A percentile compares a stretch with the other conserved stretches of the same genome.
Evolutionary conservation across 2,797 vertebrate species (phyloP).

Genomic region (Coreius guichenoti): DNA sequence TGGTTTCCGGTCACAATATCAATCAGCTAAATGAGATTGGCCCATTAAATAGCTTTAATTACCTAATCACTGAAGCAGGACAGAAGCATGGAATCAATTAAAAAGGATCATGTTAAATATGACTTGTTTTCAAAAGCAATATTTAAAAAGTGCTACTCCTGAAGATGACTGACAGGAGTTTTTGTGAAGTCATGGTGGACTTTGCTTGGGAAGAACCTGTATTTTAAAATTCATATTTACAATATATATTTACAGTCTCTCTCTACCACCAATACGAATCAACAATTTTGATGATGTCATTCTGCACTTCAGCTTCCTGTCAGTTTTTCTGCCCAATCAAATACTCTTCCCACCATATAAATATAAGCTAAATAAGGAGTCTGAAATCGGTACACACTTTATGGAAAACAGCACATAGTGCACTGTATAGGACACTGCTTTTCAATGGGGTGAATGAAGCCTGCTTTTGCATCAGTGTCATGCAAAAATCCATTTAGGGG

Average conservation of each 20-base stretch:
- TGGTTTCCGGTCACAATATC: slow-evolving; percentile 69
- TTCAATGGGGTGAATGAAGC: background rate
- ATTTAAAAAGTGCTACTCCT: slow-evolving; percentile 47
- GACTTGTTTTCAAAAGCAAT: slow-evolving; percentile 61
- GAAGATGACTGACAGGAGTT: slow-evolving; percentile 2
- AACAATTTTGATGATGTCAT: background rate
- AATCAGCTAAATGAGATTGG: slow-evolving; percentile 78
- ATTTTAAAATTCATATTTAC: background rate
- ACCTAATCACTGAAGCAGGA: slow-evolving; percentile 76
- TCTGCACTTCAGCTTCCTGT: background rate
- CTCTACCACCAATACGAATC: too few species aligned
- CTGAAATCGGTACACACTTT: background rate
- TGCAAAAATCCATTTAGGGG: background rate
- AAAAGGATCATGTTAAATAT: slow-evolving; percentile 72
- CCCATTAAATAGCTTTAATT: slow-evolving; percentile 77
- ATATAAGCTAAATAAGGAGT: background rate
- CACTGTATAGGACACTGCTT: background rate
- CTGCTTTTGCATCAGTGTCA: background rate
- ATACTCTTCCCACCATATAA: background rate
- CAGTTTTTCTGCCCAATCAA: background rate
- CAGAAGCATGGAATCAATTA: slow-evolving; percentile 75
- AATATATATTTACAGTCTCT: too few species aligned
- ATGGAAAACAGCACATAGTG: background rate
- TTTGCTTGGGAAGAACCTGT: background rate
- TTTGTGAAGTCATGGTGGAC: background rate